phyloP scores from a whole-genome alignment of 2,113 vertebrate genomes.

The Chionodraco myersi region DNA sequence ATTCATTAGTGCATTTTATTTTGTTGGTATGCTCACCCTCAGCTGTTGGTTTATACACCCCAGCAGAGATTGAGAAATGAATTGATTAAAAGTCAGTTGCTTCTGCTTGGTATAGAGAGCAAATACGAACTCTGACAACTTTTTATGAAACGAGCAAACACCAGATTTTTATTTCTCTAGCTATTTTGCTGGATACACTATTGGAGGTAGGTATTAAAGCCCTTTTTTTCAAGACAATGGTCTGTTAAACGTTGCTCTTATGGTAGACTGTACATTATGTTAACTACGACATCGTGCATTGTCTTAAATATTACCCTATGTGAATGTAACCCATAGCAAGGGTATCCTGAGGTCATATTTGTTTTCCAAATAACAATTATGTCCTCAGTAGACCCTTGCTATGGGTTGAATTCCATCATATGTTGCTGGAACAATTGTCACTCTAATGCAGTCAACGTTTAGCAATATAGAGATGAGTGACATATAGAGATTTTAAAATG shows the following conservation, averaged over 20 bases:
- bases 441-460: neutral
- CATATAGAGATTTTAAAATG: neutral
- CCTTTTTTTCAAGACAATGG: neutral
- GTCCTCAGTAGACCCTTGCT: too few relatives aligned
- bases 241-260: slow-evolving; percentile 3
- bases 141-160: neutral
- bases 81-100: slow-evolving; percentile 27
- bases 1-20: slow-evolving; percentile 36
- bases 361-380: too few relatives aligned
- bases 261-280: neutral
- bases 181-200: neutral
- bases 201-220: neutral
- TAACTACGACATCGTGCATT: neutral
- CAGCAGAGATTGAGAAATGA: slow-evolving; percentile 23
- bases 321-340: too few relatives aligned
- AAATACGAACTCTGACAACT: neutral
- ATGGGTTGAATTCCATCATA: too few relatives aligned
- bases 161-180: neutral
- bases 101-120: neutral
- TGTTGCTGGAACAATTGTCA: too few relatives aligned
- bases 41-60: slow-evolving; percentile 22
- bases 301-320: neutral
- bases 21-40: slow-evolving; percentile 1
- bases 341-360: too few relatives aligned
- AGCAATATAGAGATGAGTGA: neutral